A percentile compares a stretch with the other conserved stretches of the same genome.
Evolutionary conservation across 2,113 vertebrate genomes (phyloP).

Genomic region (Telmatochromis sp.): DNA sequence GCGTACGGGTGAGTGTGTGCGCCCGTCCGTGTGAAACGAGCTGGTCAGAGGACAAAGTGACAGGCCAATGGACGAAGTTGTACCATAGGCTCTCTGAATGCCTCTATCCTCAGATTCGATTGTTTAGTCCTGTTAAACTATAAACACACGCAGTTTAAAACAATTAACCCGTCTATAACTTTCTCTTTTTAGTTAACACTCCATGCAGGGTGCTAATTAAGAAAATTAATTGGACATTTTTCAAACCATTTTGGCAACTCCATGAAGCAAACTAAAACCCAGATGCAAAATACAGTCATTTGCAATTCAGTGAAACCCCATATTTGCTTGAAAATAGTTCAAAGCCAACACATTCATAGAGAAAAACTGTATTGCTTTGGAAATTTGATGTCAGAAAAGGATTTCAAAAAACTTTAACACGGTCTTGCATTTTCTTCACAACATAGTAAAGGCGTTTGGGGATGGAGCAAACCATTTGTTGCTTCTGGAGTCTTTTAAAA

Average conservation of each 20-base stretch:
- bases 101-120: background rate
- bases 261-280: background rate
- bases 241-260: background rate
- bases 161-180: background rate
- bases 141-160: background rate
- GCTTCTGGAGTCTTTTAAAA: background rate
- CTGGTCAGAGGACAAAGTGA: background rate
- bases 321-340: background rate
- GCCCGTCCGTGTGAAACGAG: background rate
- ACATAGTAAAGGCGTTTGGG: background rate
- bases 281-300: background rate
- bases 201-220: background rate
- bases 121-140: background rate
- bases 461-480: background rate
- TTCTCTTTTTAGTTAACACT: background rate
- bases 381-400: background rate
- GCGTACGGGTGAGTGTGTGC: background rate
- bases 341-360: background rate
- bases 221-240: background rate
- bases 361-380: background rate
- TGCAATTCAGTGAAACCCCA: background rate
- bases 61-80: background rate
- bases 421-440: background rate
- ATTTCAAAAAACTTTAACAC: background rate
- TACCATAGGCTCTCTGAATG: background rate